Conservation (phyloP, 2,888 invertebrate species). For the Branchellion lobata region DNA sequence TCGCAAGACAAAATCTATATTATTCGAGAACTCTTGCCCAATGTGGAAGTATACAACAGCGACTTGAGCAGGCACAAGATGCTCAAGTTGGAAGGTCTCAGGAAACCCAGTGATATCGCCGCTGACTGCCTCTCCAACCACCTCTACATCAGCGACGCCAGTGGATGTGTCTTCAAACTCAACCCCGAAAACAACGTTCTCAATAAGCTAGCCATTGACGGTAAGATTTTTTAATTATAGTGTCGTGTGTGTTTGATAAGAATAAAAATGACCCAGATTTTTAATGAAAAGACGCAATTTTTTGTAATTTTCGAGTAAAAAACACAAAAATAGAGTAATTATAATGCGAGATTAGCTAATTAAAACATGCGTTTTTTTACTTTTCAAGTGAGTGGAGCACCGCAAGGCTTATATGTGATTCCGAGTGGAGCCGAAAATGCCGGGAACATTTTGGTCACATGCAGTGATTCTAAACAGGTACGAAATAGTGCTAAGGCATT, state of each 20-base stretch:
- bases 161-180: constrained; percentile 41
- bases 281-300: background rate
- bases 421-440: constrained; percentile 14
- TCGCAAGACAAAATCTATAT: constrained; percentile 41
- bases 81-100: constrained; percentile 42
- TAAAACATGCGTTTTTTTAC: constrained; percentile 3
- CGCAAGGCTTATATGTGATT: constrained; percentile 39
- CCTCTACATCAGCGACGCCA: constrained; percentile 42
- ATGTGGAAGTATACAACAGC: constrained; percentile 40
- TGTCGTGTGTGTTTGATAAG: background rate
- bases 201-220: constrained; percentile 30
- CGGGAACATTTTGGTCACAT: constrained; percentile 44
- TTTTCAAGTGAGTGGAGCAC: constrained; percentile 38
- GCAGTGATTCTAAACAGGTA: constrained; percentile 38
- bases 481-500: background rate
- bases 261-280: background rate
- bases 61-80: constrained; percentile 16
- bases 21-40: constrained; percentile 41
- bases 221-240: constrained; percentile 17
- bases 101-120: constrained; percentile 41
- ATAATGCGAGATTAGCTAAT: background rate
- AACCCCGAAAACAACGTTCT: constrained; percentile 36
- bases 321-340: no score
- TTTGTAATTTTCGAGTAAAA: background rate
- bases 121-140: constrained; percentile 3